Evolutionary conservation across 2,797 vertebrate genomes (phyloP).

Genomic region (Pagetopsis macropterus): DNA sequence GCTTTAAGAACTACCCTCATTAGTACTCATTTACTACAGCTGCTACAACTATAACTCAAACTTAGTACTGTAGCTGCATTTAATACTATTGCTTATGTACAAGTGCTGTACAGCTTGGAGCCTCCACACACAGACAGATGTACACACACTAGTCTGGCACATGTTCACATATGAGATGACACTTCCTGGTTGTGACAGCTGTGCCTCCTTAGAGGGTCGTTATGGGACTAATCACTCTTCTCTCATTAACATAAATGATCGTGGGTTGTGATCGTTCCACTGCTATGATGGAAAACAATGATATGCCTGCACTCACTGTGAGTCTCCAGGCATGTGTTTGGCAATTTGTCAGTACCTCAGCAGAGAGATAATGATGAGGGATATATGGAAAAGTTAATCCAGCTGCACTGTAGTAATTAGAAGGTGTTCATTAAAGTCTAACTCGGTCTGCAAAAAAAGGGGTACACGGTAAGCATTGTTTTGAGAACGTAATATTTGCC

Average conservation of each 20-base stretch:
- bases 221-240: conserved; percentile 98
- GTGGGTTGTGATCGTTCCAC: conserved; percentile 92
- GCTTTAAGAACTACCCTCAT: neutral
- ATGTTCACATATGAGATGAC: conserved; percentile 85
- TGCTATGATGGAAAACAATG: conserved; percentile 85
- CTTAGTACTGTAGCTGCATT: neutral
- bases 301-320: conserved; percentile 77
- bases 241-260: conserved; percentile 99
- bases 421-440: conserved; percentile 79
- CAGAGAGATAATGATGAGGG: conserved; percentile 84
- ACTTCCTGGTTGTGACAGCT: conserved; percentile 98
- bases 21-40: neutral
- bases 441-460: conserved; percentile 44
- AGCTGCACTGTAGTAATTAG: conserved; percentile 81
- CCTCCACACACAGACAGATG: conserved; percentile 40
- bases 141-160: conserved; percentile 59
- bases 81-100: neutral
- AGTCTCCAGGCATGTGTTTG: conserved; percentile 84
- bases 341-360: conserved; percentile 84
- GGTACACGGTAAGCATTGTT: neutral
- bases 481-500: too few relatives aligned
- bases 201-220: conserved; percentile 97
- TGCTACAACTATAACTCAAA: neutral
- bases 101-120: conserved; percentile 12
- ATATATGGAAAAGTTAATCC: conserved; percentile 81